Evolutionary conservation across 1,140 invertebrate genomes (phyloP), one percentile per base, ranked within the genome.

Genomic region (Philopotamus ludificatus): DNA sequence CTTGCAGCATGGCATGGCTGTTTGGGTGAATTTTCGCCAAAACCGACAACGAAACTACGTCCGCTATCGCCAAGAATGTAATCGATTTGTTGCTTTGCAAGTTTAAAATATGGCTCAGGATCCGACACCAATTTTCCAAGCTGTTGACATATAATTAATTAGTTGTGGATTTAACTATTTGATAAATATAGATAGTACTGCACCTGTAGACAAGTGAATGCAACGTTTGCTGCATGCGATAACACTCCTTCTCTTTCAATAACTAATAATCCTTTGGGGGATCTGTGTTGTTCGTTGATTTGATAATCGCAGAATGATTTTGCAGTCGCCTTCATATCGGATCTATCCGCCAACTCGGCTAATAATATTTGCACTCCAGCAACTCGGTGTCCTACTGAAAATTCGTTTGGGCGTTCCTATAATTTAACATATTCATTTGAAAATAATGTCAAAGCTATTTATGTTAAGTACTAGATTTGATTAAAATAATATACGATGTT

Each of bases 11-110:
- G 83, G 68, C 82, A 76, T 1, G 82, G 80, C 62, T 81, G 76
- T 26, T 67, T 73, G 0, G 86, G 86, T 47, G 81, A 81, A 73
- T 86, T 83, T 34, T 75, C 72, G 1, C 86, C 87, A 71, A 81
- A 87, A 4, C 87, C 87, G 18, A 88, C 81, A 0, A 88, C 83
- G 71, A 79, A 89, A 71, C 86, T 88, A 45, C 81, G 77, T 1
- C 86, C 86, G 63, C 74, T 66, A 60, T 82, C 78, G 1, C 86
- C 86, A 0, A 89, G 75, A 62, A 85, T 84, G 72, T 87, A 88
- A 67, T 84, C 73, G 44, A 88, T 83, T 74, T 88, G 87, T 66
- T 81, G 72, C 68, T 79, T 78, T 7, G 86, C 86, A 73, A 87
- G 86, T 57, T 78, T 71, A 18, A 79, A 69, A 72, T 86, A 84